These are phyloP conservation scores for Synanthedon myopaeformis DNA, from an alignment of 2,888 invertebrate species.

Conservation along the genomic window DNA sequence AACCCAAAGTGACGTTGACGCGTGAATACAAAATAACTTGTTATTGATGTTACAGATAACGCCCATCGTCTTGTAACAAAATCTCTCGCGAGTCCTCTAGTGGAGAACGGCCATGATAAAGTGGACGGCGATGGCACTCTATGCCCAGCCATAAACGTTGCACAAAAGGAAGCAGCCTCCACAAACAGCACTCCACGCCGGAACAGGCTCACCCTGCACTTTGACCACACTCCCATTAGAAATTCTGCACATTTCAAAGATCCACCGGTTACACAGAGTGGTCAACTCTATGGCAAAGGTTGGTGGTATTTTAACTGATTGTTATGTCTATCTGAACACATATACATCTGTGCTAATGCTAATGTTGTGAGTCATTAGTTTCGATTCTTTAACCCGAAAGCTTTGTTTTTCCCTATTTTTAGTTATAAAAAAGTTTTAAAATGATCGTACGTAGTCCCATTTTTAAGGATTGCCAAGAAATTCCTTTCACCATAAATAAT, in stretches of 20 bases:
- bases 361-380: too few relatives aligned
- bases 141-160: constrained; percentile 19
- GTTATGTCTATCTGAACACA: neutral
- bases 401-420: too few relatives aligned
- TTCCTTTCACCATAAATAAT: too few relatives aligned
- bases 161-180: constrained; percentile 38
- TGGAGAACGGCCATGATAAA: constrained; percentile 51
- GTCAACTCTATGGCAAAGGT: constrained; percentile 54
- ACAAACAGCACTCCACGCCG: constrained; percentile 66
- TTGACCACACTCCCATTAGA: constrained; percentile 77
- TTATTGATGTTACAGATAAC: constrained; percentile 73
- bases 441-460: too few relatives aligned
- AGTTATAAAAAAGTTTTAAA: too few relatives aligned
- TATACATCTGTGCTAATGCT: too few relatives aligned
- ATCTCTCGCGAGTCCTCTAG: constrained; percentile 37
- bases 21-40: neutral
- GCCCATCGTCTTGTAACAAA: constrained; percentile 75
- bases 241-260: constrained; percentile 83
- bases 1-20: neutral
- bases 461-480: too few relatives aligned
- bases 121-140: constrained; percentile 37
- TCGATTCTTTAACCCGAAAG: too few relatives aligned
- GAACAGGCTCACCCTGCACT: constrained; percentile 78
- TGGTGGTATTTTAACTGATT: constrained; percentile 6
- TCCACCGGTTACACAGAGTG: constrained; percentile 57